A percentile compares a stretch with the other conserved stretches of the same genome.
Conservation (phyloP, 2,113 vertebrate species). For the Canis aureus region DNA sequence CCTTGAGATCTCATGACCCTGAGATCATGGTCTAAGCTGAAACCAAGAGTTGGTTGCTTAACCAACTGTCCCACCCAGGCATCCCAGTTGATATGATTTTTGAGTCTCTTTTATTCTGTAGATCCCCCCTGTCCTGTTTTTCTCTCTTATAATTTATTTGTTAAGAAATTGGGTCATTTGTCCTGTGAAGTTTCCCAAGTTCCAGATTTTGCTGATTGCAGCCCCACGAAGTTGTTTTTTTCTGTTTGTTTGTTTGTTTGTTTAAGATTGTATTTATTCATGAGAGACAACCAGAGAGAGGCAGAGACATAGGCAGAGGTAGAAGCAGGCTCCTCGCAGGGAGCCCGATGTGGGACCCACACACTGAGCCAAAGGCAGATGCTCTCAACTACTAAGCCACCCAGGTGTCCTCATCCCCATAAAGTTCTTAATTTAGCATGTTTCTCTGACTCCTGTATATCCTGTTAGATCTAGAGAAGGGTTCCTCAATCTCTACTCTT, state of each 20-base stretch:
- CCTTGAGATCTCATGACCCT: background rate
- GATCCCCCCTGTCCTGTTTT: background rate
- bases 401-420: too few species aligned
- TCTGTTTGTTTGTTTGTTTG: too few species aligned
- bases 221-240: background rate
- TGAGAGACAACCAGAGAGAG: too few species aligned
- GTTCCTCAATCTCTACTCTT: background rate
- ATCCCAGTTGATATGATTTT: background rate
- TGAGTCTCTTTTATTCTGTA: background rate
- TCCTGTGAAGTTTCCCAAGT: background rate
- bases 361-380: too few species aligned
- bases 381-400: too few species aligned
- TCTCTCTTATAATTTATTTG: background rate
- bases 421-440: background rate
- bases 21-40: background rate
- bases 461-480: background rate
- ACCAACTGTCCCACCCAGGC: background rate
- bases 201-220: background rate
- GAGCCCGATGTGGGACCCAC: too few species aligned
- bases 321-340: too few species aligned
- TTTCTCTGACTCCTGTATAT: background rate
- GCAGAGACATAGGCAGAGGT: too few species aligned
- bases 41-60: background rate
- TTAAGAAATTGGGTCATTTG: background rate
- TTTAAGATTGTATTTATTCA: too few species aligned